Base-by-base conservation (phyloP, 2,888 invertebrate genomes). In the Zootermopsis nevadensis region DNA sequence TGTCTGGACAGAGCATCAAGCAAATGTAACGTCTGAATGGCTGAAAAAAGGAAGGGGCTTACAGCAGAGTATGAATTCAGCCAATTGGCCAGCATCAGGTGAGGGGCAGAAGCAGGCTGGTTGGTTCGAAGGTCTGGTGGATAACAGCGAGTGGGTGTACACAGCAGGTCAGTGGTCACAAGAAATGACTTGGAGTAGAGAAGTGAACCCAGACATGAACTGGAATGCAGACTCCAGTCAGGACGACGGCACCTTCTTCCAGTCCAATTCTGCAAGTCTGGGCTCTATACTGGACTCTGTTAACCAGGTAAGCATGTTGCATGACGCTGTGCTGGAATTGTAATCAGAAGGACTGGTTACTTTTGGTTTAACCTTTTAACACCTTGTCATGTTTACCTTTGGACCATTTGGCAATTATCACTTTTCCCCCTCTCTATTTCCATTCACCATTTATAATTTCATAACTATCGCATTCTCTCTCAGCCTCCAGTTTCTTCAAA, bases 231-330 rank as follows among this genome's bases (percentile, higher is more conserved):
- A 69, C 24, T 6, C 72, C 33, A 74, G 35, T 38, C 82, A 76
- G 31, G 83, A 80, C 10, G 83, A 80, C 22, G 72, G 38, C 30
- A 83, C 85, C 42, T 79, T 79, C 38, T 79, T 79, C 60, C 79
- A 55, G 27, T 22, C 48, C n/a, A 79, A 33, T 53, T 33, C 42
- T 22, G 66, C 60, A 60, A 87, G 87, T 72, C 84, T 88, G 10
- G 88, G 87, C 19, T 86, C 87, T 31, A 87, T 88, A 48, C 79
- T 88, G 42, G 87, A 87, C 80, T 87, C 87, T 31, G 87, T 88
- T 60, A 87, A 87, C 83, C 87, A 87, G 85, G 87, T 87, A 81
- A 84, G 15, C 48, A 48, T 48, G 12, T 48, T 48, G 1, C 48
- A 48, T 12, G 19, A 48, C 19, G 3, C 3, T 48, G 3, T 19